phyloP scores from a whole-genome alignment of 1,140 invertebrate species.

The Planococcus citri region DNA sequence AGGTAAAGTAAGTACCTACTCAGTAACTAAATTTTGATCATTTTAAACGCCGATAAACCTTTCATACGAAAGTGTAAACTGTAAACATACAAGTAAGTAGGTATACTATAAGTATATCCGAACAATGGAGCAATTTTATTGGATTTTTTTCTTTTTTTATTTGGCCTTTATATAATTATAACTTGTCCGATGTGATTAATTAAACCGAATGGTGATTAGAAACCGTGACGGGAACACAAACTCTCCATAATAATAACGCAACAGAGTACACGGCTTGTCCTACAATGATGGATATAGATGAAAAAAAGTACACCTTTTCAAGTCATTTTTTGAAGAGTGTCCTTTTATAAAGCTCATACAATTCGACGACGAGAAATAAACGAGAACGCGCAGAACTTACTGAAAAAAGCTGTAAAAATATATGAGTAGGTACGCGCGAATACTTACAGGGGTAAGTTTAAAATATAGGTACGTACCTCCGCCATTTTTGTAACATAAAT shows the following conservation, averaged over 20 bases:
- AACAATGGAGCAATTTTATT: too few relatives aligned
- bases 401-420: not conserved
- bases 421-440: too few relatives aligned
- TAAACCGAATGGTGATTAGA: constrained; percentile 3
- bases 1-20: too few relatives aligned
- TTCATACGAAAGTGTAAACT: too few relatives aligned
- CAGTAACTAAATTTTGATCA: too few relatives aligned
- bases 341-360: not conserved
- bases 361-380: not conserved
- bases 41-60: too few relatives aligned
- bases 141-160: not conserved
- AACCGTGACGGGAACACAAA: constrained; percentile 12
- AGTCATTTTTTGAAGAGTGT: not conserved
- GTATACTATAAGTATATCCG: too few relatives aligned
- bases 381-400: not conserved
- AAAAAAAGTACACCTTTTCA: constrained; percentile 6
- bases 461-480: constrained; percentile 67
- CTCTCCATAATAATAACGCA: constrained; percentile 14
- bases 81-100: too few relatives aligned
- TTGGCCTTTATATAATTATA: constrained; percentile 9
- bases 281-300: constrained; percentile 3
- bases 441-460: too few relatives aligned
- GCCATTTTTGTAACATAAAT: constrained; percentile 79
- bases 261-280: not conserved
- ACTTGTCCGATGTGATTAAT: not conserved